Conservation (phyloP, 2,797 vertebrate genomes). For the Microchirus variegatus region DNA sequence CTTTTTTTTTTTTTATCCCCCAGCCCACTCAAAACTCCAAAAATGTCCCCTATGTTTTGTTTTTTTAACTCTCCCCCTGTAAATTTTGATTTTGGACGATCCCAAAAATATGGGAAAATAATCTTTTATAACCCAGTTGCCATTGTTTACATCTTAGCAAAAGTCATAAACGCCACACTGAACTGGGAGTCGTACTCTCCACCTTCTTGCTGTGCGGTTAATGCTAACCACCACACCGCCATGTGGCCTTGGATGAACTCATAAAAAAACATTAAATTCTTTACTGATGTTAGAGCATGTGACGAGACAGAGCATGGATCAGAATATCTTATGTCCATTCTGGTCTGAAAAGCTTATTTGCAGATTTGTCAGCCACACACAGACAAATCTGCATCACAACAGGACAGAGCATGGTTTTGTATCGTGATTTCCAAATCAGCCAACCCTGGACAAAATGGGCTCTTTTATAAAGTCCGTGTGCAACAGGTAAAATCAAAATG, state of each 20-base stretch:
- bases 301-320: constrained; percentile 22
- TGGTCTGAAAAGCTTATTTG: constrained; percentile 63
- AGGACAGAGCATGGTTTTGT: constrained; percentile 40
- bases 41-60: too few relatives aligned
- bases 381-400: constrained; percentile 65
- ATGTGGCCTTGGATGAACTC: not conserved
- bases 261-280: constrained; percentile 24
- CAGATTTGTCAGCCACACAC: constrained; percentile 58
- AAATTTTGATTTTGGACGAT: too few relatives aligned
- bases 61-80: too few relatives aligned
- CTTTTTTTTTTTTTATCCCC: too few relatives aligned
- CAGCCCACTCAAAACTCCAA: too few relatives aligned
- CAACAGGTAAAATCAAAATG: constrained; percentile 25
- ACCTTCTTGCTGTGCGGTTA: too few relatives aligned
- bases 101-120: too few relatives aligned
- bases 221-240: too few relatives aligned
- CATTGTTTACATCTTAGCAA: too few relatives aligned
- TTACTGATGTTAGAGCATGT: constrained; percentile 21
- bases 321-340: constrained; percentile 45
- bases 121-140: too few relatives aligned
- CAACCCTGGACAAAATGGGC: constrained; percentile 10
- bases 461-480: constrained; percentile 36
- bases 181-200: too few relatives aligned
- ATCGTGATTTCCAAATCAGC: constrained; percentile 55
- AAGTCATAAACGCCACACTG: too few relatives aligned